Evolutionary conservation across 2,888 invertebrate species (phyloP), one percentile per base, ranked within the genome.

Genomic region (Zygothrica quintamaculata): DNA sequence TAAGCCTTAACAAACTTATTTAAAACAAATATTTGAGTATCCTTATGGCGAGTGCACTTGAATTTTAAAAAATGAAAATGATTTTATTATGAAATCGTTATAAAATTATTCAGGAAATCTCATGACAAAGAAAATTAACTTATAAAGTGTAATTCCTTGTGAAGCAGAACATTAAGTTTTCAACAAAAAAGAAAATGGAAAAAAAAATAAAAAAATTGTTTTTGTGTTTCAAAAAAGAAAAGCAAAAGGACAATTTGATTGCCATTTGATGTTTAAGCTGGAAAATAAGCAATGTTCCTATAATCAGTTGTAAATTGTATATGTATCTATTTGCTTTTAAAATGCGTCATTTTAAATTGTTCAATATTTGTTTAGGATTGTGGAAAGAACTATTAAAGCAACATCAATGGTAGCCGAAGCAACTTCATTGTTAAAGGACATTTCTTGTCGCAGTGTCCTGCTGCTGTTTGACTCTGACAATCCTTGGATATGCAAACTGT

Each of bases 401-500:
- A 5, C 2, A 22, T 2, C 18, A 22, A 5, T 3, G 5, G 18
- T 5, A 22, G 18, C 18, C 2, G 18, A 5, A 22, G 18, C 18
- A 22, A 22, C 18, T 22, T 22, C 9, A 9, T 31, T 31, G n/a
- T 31, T 31, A n/a, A 31, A 31, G 31, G 31, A 2, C n/a, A 31
- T 31, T 31, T 8, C n/a, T n/a, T 9, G n/a, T 31, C 6, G n/a
- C 8, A 31, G n/a, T 8, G 9, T 31, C 31, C 9, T 1, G 31
- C 18, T 22, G 18, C n/a, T n/a, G n/a, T n/a, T n/a, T n/a, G n/a
- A n/a, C n/a, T n/a, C n/a, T n/a, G 31, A n/a, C 1, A 6, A 18
- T n/a, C 44, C 62, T 26, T 36, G 40, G 48, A 40, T n/a, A 61
- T 58, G 36, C 57, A 47, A 51, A 40, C 25, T n/a, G 15, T n/a